Conservation (phyloP, 2,888 invertebrate genomes). For the Dastarcus helophoroides region DNA sequence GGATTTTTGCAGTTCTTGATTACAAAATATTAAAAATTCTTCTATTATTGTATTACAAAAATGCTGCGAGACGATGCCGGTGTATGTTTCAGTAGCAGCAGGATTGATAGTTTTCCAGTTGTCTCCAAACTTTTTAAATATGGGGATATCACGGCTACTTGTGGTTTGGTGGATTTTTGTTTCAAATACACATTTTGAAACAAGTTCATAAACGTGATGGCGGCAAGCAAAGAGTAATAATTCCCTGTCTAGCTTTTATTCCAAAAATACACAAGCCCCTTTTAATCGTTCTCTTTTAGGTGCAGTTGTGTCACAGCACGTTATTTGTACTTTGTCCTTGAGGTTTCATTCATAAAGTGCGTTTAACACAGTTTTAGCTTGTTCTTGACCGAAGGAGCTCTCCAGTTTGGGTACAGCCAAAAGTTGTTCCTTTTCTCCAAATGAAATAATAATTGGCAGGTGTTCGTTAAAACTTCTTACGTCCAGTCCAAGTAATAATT, state of each 20-base stretch:
- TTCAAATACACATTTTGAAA: conserved; percentile 2
- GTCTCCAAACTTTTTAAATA: too few relatives aligned
- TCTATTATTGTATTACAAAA: too few relatives aligned
- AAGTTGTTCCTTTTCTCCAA: conserved; percentile 19
- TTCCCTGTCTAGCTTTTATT: background rate
- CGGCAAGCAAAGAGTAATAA: conserved; percentile 3
- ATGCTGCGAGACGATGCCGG: too few relatives aligned
- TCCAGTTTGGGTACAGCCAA: conserved; percentile 22
- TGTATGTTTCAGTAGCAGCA: too few relatives aligned
- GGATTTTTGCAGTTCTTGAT: too few relatives aligned
- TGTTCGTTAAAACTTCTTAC: conserved; percentile 21
- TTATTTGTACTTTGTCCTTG: too few relatives aligned
- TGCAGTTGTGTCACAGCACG: too few relatives aligned
- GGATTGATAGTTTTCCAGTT: too few relatives aligned
- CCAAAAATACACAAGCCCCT: background rate
- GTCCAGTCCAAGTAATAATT: conserved; percentile 22
- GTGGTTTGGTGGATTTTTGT: background rate
- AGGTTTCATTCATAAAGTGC: conserved; percentile 9
- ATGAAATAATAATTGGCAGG: conserved; percentile 17
- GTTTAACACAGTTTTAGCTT: conserved; percentile 18
- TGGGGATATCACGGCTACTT: background rate
- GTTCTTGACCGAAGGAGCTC: conserved; percentile 16
- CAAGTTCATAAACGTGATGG: conserved; percentile 2
- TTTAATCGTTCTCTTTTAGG: conserved; percentile 19
- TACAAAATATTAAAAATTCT: too few relatives aligned